phyloP scores from a whole-genome alignment of 2,113 vertebrate species.

The Anoura caudifer region DNA sequence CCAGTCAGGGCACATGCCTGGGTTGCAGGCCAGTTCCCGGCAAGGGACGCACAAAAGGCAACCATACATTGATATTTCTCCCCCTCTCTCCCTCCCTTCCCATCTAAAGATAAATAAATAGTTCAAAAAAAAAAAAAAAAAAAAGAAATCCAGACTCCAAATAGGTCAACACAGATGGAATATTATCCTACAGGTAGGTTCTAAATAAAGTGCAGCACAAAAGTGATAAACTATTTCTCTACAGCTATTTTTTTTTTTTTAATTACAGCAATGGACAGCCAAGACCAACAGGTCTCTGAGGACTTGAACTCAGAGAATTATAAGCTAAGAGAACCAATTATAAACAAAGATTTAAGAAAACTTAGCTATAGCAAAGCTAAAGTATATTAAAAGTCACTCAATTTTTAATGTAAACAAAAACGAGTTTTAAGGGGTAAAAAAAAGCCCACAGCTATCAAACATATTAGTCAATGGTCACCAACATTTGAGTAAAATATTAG shows the following conservation, averaged over 20 bases:
- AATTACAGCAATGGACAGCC: neutral
- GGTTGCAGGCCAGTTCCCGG: too few species aligned
- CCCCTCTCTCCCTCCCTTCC: too few species aligned
- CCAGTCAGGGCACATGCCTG: too few species aligned
- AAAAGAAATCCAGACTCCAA: neutral
- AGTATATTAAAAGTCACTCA: slow-evolving; percentile 4
- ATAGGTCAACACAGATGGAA: neutral
- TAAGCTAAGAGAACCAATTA: neutral
- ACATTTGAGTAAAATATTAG: neutral
- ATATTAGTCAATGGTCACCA: neutral
- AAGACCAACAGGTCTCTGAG: neutral
- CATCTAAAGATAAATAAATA: too few species aligned
- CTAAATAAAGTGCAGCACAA: neutral
- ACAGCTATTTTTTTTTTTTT: neutral
- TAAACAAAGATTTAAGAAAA: slow-evolving; percentile 8
- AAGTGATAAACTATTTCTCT: neutral
- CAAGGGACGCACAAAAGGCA: too few species aligned
- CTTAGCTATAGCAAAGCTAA: neutral
- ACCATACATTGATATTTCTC: too few species aligned
- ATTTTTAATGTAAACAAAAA: neutral
- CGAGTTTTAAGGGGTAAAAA: neutral
- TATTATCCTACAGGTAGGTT: neutral
- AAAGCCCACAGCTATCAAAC: neutral
- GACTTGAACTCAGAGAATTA: neutral
- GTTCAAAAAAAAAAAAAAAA: too few species aligned